Evolutionary conservation across 2,113 vertebrate species (phyloP), one percentile per base, ranked within the genome.

Genomic region (Dasyurus viverrinus): DNA sequence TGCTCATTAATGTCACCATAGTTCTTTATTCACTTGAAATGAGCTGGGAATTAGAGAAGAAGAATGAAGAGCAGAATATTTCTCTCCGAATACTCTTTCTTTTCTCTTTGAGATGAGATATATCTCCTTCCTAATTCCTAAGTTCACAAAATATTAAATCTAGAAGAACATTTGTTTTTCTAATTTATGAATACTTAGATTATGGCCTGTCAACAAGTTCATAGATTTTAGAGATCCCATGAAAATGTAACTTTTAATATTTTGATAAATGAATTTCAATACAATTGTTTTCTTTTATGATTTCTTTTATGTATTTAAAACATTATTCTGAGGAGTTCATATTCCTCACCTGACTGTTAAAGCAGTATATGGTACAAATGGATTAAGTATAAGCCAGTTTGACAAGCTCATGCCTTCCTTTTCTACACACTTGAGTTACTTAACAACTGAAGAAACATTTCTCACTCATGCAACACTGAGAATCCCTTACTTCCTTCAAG

Each of bases 81-180:
- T 16, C 1, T 46, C 8, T 55, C 24, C 90, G 24, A 36, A 89
- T 50, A 23, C 6, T 89, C 60, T 54, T 60, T 46, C 9, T 92
- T 26, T 4, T 54, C 12, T 24, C 1, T 94, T 94, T 90, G 4
- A 48, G 19, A 25, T 94, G 42, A 52, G 27, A 46, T 48, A 22
- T 24, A 24, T 23, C 50, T 22, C 0, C 11, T 19, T 57, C 91
- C 9, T 50, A 89, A 24, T 92, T 91, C 5, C n/a, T 84, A 22
- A 84, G 30, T 4, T 84, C 16, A 42, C 53, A 50, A 91, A 94
- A 89, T 53, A 53, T 53, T 53, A 22, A 2, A 54, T 36, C 2
- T 89, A 46, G 36, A 91, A 96, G 91, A 1, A 54, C 57, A 60
- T 90, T 94, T 92, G 16, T 42, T 42, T 84, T 84, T 84, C 36